Conservation (phyloP, 2,888 invertebrate genomes). For the Liopterus haemorrhoidalis region DNA sequence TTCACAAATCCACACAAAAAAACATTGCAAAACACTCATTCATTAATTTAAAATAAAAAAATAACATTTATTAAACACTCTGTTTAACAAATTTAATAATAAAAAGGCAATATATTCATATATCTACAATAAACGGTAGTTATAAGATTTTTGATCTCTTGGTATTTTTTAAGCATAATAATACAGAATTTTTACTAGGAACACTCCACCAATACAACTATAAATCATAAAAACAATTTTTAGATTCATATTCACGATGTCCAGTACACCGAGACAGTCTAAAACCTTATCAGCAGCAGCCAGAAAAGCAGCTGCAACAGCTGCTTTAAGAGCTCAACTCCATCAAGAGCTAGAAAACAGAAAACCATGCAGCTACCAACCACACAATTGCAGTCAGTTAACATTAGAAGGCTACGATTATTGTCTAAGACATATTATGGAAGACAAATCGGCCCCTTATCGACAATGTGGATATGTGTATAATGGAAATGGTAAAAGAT, state of each 20-base stretch:
- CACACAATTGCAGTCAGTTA: conserved; percentile 61
- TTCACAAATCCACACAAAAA: no score
- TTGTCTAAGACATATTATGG: conserved; percentile 77
- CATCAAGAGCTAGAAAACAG: conserved; percentile 58
- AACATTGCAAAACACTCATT: no score
- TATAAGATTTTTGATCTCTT: no score
- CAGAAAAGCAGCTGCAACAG: conserved; percentile 32
- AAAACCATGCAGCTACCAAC: conserved; percentile 56
- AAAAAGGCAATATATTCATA: no score
- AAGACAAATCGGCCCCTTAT: conserved; percentile 78
- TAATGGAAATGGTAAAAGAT: conserved; percentile 64
- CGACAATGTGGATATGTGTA: conserved; percentile 70
- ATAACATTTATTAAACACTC: no score
- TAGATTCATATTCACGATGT: no score
- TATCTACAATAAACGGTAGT: no score
- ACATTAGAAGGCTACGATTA: conserved; percentile 67
- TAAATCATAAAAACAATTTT: not conserved
- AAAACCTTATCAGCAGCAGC: conserved; percentile 17
- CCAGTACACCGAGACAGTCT: no score
- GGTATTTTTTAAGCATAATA: no score
- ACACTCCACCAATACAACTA: not conserved
- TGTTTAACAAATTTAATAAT: no score
- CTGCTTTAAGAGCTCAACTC: conserved; percentile 47
- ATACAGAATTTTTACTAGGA: not conserved
- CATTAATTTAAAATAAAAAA: no score